Conservation (phyloP, 2,113 vertebrate genomes). For the Nothocercus julius region DNA sequence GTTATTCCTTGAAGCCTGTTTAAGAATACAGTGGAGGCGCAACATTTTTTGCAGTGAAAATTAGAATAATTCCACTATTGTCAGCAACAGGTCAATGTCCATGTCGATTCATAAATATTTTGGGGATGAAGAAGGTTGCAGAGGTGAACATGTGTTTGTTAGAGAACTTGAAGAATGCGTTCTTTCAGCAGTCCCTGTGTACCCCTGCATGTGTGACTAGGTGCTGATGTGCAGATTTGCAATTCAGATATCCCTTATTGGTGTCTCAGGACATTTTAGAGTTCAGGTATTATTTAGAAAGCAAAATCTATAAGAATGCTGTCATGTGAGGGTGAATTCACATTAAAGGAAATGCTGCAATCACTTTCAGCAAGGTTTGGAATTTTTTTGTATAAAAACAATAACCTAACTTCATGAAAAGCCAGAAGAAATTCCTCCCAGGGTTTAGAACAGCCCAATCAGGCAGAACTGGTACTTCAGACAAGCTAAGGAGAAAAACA, state of each 20-base stretch:
- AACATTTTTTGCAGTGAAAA: not conserved
- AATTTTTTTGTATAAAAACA: not conserved
- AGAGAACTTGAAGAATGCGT: not conserved
- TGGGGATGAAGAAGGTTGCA: not conserved
- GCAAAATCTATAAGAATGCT: not conserved
- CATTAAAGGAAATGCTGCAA: not conserved
- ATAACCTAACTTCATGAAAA: not conserved
- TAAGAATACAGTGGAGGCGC: not conserved
- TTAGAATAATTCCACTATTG: not conserved
- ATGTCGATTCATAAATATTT: not conserved
- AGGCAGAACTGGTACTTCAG: not conserved
- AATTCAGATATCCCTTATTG: not conserved
- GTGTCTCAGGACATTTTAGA: not conserved
- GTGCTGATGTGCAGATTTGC: not conserved
- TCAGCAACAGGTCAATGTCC: not conserved
- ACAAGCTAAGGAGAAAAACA: not conserved
- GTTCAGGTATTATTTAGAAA: not conserved
- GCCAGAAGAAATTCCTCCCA: not conserved
- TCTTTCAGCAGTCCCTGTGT: not conserved
- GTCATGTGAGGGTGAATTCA: not conserved
- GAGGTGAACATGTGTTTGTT: not conserved
- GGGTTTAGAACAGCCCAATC: not conserved
- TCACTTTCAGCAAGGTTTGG: not conserved
- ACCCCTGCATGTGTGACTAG: fast-evolving
- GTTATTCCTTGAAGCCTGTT: not conserved